Evolutionary conservation across 2,888 invertebrate genomes (phyloP), one percentile per base, ranked within the genome.

Genomic region (Plutella xylostella): DNA sequence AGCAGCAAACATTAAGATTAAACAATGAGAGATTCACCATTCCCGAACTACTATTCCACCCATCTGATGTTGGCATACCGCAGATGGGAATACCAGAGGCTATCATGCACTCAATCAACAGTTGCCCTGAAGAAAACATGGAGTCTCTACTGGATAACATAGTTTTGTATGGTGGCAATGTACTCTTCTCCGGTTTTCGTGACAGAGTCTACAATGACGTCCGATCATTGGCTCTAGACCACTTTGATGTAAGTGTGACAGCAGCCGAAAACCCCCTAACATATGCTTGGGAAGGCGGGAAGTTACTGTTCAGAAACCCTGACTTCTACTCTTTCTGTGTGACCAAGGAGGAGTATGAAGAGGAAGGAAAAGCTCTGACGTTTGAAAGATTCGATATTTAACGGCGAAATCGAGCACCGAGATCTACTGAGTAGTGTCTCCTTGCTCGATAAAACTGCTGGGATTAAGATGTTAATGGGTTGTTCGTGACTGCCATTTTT

Each of bases 21-120:
- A 96, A 93, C 72, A 97, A 96, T 61, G 99, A 99, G 75, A 79
- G 98, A 40, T 98, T 99, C 68, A 87, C 93, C 0, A 92, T 98
- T 39, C 98, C 99, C 0, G 99, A 99, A 76, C 82, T 98, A 2
- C 74, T 99, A 3, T 98, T 99, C 65, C 89, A 92, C 63, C 99
- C 99, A 0, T 93, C 94, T 1, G 97, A 98, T 68, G 92, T 98
- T 30, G 97, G 96, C 0, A 92, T 99, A 50, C 88, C 90, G 44
- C 90, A 88, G 73, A 95, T 96, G 90, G 99, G 99, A 0, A 90
- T 99, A 48, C 88, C 94, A 0, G 97, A 98, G 82, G 92, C 94
- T 0, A 89, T 97, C 5, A 88, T 92, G 45, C 86, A 93, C 61
- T 87, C 90, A 0, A 87, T 97, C n/a, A 85, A 88, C 43, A 72